A percentile compares a stretch with the other conserved stretches of the same genome.
Evolutionary conservation across 2,113 vertebrate genomes (phyloP).

Genomic region (Sapayoa aenigma): DNA sequence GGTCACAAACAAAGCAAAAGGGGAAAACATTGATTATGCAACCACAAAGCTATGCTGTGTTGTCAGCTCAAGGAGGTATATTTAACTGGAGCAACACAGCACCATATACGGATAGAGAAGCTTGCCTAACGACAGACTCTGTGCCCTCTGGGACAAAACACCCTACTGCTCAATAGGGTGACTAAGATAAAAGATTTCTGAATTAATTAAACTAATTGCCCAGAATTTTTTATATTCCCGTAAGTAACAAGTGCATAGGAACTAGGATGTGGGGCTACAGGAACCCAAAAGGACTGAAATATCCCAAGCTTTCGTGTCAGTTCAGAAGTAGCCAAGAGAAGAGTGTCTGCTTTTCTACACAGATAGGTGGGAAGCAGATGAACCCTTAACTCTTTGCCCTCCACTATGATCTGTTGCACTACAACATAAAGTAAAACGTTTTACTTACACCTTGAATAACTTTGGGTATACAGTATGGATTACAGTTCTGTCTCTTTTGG

Average conservation of each 20-base stretch:
- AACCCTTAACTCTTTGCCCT: neutral
- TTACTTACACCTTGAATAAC: neutral
- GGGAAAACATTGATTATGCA: constrained; percentile 47
- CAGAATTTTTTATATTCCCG: neutral
- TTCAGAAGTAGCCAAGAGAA: neutral
- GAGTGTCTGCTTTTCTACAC: neutral
- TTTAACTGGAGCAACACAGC: constrained; percentile 50
- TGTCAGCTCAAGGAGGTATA: constrained; percentile 53
- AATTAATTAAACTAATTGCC: neutral
- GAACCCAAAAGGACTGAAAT: neutral
- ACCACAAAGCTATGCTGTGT: constrained; percentile 41
- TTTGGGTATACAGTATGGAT: neutral
- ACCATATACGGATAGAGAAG: constrained; percentile 49
- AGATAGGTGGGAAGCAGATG: neutral
- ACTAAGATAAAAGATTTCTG: neutral
- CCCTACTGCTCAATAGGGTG: neutral
- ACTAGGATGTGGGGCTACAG: neutral
- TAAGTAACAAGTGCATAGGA: neutral
- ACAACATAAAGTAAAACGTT: neutral
- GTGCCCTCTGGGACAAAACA: neutral
- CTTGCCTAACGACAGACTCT: neutral
- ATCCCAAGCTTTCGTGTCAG: neutral
- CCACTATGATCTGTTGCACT: neutral
- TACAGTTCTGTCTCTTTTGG: neutral
- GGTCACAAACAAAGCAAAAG: constrained; percentile 46